Evolutionary conservation across 2,797 vertebrate genomes (phyloP).

Genomic region (Sebastolobus alascanus): DNA sequence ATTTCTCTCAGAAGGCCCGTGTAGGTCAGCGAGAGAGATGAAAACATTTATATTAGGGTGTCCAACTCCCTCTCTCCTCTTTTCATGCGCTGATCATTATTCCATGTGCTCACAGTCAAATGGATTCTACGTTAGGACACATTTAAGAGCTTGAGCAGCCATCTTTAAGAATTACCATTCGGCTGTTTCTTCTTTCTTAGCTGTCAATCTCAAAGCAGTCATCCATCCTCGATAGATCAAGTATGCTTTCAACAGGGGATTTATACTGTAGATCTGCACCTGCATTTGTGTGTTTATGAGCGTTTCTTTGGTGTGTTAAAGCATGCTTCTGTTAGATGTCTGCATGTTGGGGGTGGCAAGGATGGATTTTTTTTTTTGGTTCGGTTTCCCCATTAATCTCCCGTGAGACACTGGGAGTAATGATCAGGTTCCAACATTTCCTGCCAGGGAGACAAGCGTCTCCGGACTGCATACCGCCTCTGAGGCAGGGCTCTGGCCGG

Average conservation of each 20-base stretch:
- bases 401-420: slow-evolving; percentile 79
- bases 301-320: slow-evolving; percentile 33
- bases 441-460: slow-evolving; percentile 84
- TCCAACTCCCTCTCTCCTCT: slow-evolving; percentile 65
- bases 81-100: slow-evolving; percentile 78
- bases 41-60: slow-evolving; percentile 80
- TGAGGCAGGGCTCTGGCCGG: slow-evolving; percentile 76
- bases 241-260: slow-evolving; percentile 38
- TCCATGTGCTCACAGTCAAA: slow-evolving; percentile 78
- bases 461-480: slow-evolving; percentile 81
- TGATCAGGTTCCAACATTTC: slow-evolving; percentile 87
- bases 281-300: slow-evolving; percentile 55
- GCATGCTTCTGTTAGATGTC: slow-evolving; percentile 61
- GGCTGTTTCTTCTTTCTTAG: slow-evolving; percentile 59
- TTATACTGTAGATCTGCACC: slow-evolving; percentile 38
- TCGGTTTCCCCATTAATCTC: slow-evolving; percentile 83
- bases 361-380: slow-evolving; percentile 57
- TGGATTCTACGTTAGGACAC: slow-evolving; percentile 80
- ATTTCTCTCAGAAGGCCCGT: slow-evolving; percentile 55
- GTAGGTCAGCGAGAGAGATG: slow-evolving; percentile 71
- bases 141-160: slow-evolving; percentile 73
- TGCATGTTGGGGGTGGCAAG: slow-evolving; percentile 59
- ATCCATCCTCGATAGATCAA: slow-evolving; percentile 63
- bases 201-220: slow-evolving; percentile 51
- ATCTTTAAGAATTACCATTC: slow-evolving; percentile 73